Percentiles rank a stretch among this genome's conserved stretches.
Evolutionary conservation across 2,797 vertebrate genomes (phyloP).

Genomic region (Silurus lanzhouensis): DNA sequence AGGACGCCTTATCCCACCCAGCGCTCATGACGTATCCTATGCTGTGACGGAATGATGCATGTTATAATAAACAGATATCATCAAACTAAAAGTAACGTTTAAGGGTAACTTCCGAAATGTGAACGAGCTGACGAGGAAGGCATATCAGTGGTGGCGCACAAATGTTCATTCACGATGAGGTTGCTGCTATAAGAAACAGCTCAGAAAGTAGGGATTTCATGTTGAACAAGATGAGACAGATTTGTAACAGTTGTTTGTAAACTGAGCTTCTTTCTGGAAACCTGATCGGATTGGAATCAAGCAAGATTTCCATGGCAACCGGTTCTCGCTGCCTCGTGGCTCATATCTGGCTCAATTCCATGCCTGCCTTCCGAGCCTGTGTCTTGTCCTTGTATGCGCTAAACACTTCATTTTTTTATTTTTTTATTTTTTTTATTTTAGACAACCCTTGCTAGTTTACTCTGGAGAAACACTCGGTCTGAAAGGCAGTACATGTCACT

Average conservation of each 20-base stretch:
- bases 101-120: background rate
- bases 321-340: slow-evolving; percentile 52
- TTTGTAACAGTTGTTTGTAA: slow-evolving; percentile 53
- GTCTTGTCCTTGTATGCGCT: slow-evolving; percentile 44
- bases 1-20: slow-evolving; percentile 5
- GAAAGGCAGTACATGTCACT: slow-evolving; percentile 23
- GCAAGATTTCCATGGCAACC: slow-evolving; percentile 69
- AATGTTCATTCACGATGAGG: background rate
- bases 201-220: slow-evolving; percentile 25
- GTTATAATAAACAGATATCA: slow-evolving; percentile 17
- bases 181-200: slow-evolving; percentile 10
- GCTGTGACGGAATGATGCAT: slow-evolving; percentile 13
- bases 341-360: slow-evolving; percentile 49
- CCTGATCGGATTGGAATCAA: slow-evolving; percentile 39
- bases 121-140: background rate
- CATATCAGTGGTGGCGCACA: slow-evolving; percentile 9
- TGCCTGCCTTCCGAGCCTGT: slow-evolving; percentile 51
- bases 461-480: background rate
- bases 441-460: slow-evolving; percentile 25
- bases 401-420: slow-evolving; percentile 1
- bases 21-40: slow-evolving; percentile 3
- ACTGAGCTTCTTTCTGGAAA: slow-evolving; percentile 48
- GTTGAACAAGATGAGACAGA: slow-evolving; percentile 28
- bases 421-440: background rate
- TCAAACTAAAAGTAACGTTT: background rate